A percentile compares a stretch with the other conserved stretches of the same genome.
Evolutionary conservation across 2,113 vertebrate species (phyloP).

Genomic region (Danionella cerebrum): DNA sequence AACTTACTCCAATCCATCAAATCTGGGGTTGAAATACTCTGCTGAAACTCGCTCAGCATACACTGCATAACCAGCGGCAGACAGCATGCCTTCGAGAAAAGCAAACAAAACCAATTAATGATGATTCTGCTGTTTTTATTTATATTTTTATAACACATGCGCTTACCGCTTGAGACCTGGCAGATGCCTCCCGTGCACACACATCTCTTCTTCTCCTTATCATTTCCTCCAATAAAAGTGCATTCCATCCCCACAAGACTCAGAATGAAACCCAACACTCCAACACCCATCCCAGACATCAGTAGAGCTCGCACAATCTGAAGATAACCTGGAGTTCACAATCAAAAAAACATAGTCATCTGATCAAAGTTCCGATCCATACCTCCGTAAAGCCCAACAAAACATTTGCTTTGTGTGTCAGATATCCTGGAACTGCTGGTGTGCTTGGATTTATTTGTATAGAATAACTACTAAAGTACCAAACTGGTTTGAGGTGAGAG

Average conservation of each 20-base stretch:
- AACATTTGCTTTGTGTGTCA: too few species aligned
- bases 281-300: slow-evolving; percentile 54
- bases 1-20: slow-evolving; percentile 53
- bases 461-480: too few species aligned
- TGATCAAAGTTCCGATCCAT: too few species aligned
- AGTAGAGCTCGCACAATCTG: slow-evolving; percentile 66
- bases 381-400: too few species aligned
- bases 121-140: background rate
- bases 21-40: slow-evolving; percentile 50
- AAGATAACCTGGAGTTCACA: slow-evolving; percentile 53
- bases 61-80: slow-evolving; percentile 55
- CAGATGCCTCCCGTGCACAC: slow-evolving; percentile 53
- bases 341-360: too few species aligned
- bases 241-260: slow-evolving; percentile 68
- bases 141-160: too few species aligned
- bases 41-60: slow-evolving; percentile 56
- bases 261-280: slow-evolving; percentile 64
- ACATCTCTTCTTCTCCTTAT: slow-evolving; percentile 55
- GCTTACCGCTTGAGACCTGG: slow-evolving; percentile 60
- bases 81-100: slow-evolving; percentile 46
- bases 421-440: too few species aligned
- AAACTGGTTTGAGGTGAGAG: too few species aligned
- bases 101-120: background rate
- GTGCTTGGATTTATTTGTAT: too few species aligned
- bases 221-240: slow-evolving; percentile 64